Percentiles rank a stretch among this genome's conserved stretches.
Evolutionary conservation across 2,797 vertebrate species (phyloP).

Genomic region (Coregonus suidteri): DNA sequence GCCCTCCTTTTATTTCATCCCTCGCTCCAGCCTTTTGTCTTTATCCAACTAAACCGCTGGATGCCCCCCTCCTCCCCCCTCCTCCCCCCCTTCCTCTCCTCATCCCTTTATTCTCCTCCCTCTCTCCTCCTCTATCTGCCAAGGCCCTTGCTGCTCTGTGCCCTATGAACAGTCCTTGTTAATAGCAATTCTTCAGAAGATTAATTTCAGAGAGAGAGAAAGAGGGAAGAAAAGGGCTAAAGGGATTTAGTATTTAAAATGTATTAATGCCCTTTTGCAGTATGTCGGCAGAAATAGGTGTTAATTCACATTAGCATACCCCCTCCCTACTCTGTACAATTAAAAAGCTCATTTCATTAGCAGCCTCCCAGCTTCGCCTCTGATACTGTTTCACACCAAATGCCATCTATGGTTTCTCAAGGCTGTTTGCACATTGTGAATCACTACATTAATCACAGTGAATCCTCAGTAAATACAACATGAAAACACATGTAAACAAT

Average conservation of each 20-base stretch:
- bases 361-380: slow-evolving; percentile 3
- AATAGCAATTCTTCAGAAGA: slow-evolving; percentile 70
- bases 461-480: not conserved
- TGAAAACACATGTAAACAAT: not conserved
- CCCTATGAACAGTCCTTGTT: slow-evolving; percentile 69
- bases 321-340: slow-evolving; percentile 27
- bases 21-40: slow-evolving; percentile 12
- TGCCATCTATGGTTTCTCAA: not conserved
- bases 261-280: slow-evolving; percentile 69
- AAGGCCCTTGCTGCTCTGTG: slow-evolving; percentile 43
- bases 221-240: slow-evolving; percentile 52
- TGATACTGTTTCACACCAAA: not conserved
- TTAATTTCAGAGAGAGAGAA: slow-evolving; percentile 68
- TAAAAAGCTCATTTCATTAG: slow-evolving; percentile 41
- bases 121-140: slow-evolving; percentile 40
- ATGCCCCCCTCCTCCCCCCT: not conserved
- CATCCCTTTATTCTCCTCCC: not conserved
- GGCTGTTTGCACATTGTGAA: not conserved
- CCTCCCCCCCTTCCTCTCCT: not conserved
- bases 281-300: slow-evolving; percentile 64
- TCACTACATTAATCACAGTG: not conserved
- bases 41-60: not conserved
- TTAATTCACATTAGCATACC: slow-evolving; percentile 75
- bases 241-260: slow-evolving; percentile 69
- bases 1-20: not conserved